Evolutionary conservation across 2,113 vertebrate species (phyloP).

Genomic region (Promerops cafer): DNA sequence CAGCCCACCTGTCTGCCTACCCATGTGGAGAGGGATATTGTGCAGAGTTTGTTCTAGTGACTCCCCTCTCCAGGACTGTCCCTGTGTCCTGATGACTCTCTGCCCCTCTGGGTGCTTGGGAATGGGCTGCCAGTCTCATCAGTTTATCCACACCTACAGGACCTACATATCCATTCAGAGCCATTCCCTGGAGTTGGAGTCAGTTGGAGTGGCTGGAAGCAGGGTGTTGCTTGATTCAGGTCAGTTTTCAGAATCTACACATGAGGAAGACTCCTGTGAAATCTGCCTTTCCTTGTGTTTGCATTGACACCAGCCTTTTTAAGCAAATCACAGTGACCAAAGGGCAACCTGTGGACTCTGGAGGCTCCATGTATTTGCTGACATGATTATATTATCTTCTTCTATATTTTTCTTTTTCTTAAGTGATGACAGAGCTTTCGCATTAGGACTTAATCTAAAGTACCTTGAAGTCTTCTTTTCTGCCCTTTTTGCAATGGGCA

Average conservation of each 20-base stretch:
- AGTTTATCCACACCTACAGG: too few relatives aligned
- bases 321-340: not conserved
- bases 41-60: not conserved
- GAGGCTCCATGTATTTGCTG: not conserved
- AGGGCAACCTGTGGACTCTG: not conserved
- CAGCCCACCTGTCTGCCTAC: fast-evolving
- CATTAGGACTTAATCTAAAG: not conserved
- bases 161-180: not conserved
- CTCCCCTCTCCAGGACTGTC: not conserved
- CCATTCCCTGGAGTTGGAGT: not conserved
- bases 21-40: fast-evolving
- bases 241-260: not conserved
- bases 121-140: not conserved
- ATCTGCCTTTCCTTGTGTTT: not conserved
- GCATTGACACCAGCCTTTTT: not conserved
- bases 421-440: not conserved
- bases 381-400: not conserved
- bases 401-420: not conserved
- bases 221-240: not conserved
- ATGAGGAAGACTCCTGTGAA: not conserved
- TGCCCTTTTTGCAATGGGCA: not conserved
- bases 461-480: not conserved
- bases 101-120: not conserved
- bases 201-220: not conserved
- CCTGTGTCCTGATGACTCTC: not conserved